These are phyloP conservation scores for Ispidina picta DNA, from an alignment of 2,797 vertebrate genomes.

Conservation along the genomic window DNA sequence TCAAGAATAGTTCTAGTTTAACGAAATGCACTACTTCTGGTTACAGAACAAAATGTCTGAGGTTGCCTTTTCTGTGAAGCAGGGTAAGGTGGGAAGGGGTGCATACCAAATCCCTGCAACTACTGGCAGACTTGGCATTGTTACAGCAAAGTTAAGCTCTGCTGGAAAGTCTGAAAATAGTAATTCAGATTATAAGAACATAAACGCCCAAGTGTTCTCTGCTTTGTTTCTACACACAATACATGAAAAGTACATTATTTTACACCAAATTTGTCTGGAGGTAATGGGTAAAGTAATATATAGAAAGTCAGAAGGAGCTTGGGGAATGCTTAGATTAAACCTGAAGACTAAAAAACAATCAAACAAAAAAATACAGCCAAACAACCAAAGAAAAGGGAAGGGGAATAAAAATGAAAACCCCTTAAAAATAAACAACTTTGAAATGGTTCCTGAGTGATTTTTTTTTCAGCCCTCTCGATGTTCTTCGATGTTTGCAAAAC, in stretches of 20 bases:
- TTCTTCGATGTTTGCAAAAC: background rate
- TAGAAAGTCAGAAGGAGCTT: background rate
- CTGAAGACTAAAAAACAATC: background rate
- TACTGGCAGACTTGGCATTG: background rate
- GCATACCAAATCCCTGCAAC: background rate
- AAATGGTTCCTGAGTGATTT: background rate
- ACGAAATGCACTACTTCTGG: background rate
- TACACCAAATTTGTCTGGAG: background rate
- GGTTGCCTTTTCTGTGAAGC: background rate
- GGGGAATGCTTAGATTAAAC: background rate
- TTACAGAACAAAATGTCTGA: background rate
- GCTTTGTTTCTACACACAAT: background rate
- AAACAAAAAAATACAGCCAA: background rate
- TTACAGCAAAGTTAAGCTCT: background rate
- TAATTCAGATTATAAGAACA: background rate
- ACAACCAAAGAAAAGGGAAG: background rate
- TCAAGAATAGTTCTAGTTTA: background rate
- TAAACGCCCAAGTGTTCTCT: background rate
- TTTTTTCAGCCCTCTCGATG: background rate
- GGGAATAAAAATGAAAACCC: background rate
- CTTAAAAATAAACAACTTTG: background rate
- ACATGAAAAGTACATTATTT: background rate
- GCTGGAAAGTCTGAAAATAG: background rate
- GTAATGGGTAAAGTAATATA: background rate
- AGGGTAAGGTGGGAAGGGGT: background rate